Evolutionary conservation across 2,888 invertebrate genomes (phyloP).

Genomic region (Candidula unifasciata): DNA sequence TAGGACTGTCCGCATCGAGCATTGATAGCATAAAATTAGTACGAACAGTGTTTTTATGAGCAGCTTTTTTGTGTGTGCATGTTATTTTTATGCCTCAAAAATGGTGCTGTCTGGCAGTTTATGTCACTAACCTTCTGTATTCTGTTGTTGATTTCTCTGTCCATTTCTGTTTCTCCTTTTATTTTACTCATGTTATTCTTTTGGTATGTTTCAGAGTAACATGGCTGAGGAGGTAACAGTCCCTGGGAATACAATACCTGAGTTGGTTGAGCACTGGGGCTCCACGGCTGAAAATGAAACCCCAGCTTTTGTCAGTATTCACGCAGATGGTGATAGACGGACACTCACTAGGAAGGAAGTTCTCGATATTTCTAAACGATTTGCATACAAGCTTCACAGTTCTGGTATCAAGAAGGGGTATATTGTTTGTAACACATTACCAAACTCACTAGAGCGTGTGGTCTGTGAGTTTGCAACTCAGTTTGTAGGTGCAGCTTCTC

Average conservation of each 20-base stretch:
- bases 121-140: no score
- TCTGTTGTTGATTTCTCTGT: no score
- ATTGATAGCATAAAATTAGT: no score
- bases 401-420: conserved; percentile 49
- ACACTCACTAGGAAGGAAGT: conserved; percentile 46
- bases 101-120: no score
- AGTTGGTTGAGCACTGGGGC: conserved; percentile 51
- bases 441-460: conserved; percentile 55
- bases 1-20: no score
- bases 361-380: conserved; percentile 38
- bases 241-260: conserved; percentile 50
- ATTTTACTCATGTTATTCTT: no score
- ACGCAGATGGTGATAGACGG: conserved; percentile 9
- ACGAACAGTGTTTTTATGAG: no score
- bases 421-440: conserved; percentile 52
- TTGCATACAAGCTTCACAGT: conserved; percentile 46
- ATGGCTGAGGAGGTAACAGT: conserved; percentile 23
- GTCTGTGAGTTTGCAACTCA: conserved; percentile 53
- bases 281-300: conserved; percentile 19
- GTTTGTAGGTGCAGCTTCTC: conserved; percentile 51
- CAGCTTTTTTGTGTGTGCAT: no score
- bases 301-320: conserved; percentile 50
- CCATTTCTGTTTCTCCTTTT: no score
- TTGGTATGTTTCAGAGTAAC: conserved; percentile 35
- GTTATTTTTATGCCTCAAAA: no score